phyloP scores from a whole-genome alignment of 1,140 invertebrate species.

The Galleria mellonella region DNA sequence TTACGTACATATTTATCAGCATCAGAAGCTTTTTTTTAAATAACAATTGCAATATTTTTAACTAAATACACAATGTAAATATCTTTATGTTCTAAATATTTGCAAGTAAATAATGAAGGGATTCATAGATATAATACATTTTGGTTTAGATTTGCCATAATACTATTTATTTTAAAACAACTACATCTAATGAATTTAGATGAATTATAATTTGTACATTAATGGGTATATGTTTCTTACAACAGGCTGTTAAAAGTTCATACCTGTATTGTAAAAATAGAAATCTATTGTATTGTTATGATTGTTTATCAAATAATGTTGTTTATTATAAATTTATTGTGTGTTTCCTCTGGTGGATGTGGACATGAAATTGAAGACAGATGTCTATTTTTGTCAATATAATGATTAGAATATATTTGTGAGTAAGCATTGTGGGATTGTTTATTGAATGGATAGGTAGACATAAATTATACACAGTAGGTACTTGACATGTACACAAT shows the following conservation, averaged over 20 bases:
- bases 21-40: too few relatives aligned
- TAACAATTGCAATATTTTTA: too few relatives aligned
- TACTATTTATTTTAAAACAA: constrained; percentile 9
- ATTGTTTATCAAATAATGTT: constrained; percentile 71
- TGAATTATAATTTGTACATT: constrained; percentile 59
- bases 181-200: constrained; percentile 47
- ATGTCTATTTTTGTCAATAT: constrained; percentile 68
- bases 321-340: constrained; percentile 70
- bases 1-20: too few relatives aligned
- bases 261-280: constrained; percentile 64
- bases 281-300: constrained; percentile 69
- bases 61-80: too few relatives aligned
- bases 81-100: too few relatives aligned
- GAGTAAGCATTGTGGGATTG: constrained; percentile 58
- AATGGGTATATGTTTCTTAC: constrained; percentile 58
- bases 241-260: constrained; percentile 64
- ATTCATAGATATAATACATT: not conserved
- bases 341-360: constrained; percentile 65
- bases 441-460: constrained; percentile 62
- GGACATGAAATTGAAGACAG: constrained; percentile 47
- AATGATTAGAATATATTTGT: constrained; percentile 68
- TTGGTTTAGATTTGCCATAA: constrained; percentile 7
- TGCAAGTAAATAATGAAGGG: too few relatives aligned
- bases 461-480: constrained; percentile 47
- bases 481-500: constrained; percentile 23